These are phyloP conservation scores for Brachyptera putata DNA, from an alignment of 2,888 invertebrate genomes.

Conservation along the genomic window DNA sequence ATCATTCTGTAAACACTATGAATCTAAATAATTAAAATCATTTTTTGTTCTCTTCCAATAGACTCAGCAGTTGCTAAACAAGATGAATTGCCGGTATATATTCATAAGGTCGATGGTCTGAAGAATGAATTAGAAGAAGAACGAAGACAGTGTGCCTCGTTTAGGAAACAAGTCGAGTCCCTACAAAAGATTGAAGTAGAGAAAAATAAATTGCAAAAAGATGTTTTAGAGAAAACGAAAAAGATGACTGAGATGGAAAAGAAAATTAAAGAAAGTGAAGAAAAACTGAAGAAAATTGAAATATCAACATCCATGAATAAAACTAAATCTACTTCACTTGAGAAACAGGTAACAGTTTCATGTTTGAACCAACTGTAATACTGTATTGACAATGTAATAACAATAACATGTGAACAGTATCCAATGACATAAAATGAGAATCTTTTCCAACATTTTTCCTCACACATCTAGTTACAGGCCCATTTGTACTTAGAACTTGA, in stretches of 20 bases:
- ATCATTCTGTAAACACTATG: too few relatives aligned
- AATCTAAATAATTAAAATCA: too few relatives aligned
- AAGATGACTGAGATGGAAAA: conserved; percentile 62
- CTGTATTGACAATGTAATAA: too few relatives aligned
- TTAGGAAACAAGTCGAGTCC: conserved; percentile 56
- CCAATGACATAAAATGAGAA: too few relatives aligned
- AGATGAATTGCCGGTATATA: conserved; percentile 52
- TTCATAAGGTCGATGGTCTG: conserved; percentile 60
- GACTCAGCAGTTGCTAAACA: conserved; percentile 51
- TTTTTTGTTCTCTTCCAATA: too few relatives aligned
- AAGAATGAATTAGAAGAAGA: conserved; percentile 61
- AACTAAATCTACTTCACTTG: conserved; percentile 50
- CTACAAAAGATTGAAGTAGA: conserved; percentile 51
- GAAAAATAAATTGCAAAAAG: conserved; percentile 56
- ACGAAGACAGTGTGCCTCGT: conserved; percentile 57
- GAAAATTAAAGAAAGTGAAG: conserved; percentile 62
- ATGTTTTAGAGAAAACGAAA: conserved; percentile 58
- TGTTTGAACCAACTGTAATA: too few relatives aligned
- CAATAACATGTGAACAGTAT: too few relatives aligned
- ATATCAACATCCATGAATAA: conserved; percentile 50
- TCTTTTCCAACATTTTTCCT: too few relatives aligned
- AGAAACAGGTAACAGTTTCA: conserved; percentile 55
- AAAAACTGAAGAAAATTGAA: conserved; percentile 58
- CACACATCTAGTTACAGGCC: too few relatives aligned
- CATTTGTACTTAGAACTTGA: too few relatives aligned